Conservation (phyloP, 1,140 invertebrate species). For the Sarcophaga bullata region DNA sequence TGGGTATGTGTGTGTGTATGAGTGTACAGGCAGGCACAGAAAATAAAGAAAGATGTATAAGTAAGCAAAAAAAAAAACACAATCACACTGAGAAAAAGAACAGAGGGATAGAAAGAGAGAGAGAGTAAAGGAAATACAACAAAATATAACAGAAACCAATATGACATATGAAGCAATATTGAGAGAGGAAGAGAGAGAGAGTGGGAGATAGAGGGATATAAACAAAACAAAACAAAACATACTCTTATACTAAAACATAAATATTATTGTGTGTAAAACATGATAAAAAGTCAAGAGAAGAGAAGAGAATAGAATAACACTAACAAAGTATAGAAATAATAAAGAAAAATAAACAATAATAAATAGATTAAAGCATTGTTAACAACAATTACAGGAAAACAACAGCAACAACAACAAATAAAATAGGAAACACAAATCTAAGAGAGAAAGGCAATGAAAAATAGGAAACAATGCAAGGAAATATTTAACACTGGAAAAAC, state of each 20-base stretch:
- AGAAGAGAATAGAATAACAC: too few species aligned
- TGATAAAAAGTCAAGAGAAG: too few species aligned
- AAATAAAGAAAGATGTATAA: conserved; percentile 28
- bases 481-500: neutral
- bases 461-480: neutral
- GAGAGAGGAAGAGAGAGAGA: neutral
- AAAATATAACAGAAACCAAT: neutral
- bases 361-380: too few species aligned
- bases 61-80: conserved; percentile 4
- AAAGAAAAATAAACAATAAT: too few species aligned
- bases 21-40: conserved; percentile 23
- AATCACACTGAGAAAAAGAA: neutral
- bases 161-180: neutral
- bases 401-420: too few species aligned
- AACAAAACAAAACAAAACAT: too few species aligned
- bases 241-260: too few species aligned
- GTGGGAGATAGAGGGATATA: neutral
- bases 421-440: neutral
- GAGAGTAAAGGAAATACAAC: neutral
- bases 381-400: too few species aligned
- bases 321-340: too few species aligned
- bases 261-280: too few species aligned
- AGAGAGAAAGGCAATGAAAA: neutral
- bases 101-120: conserved; percentile 23
- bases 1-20: neutral